Evolutionary conservation across 2,888 invertebrate genomes (phyloP), one percentile per base, ranked within the genome.

Genomic region (Phyllotreta striolata): DNA sequence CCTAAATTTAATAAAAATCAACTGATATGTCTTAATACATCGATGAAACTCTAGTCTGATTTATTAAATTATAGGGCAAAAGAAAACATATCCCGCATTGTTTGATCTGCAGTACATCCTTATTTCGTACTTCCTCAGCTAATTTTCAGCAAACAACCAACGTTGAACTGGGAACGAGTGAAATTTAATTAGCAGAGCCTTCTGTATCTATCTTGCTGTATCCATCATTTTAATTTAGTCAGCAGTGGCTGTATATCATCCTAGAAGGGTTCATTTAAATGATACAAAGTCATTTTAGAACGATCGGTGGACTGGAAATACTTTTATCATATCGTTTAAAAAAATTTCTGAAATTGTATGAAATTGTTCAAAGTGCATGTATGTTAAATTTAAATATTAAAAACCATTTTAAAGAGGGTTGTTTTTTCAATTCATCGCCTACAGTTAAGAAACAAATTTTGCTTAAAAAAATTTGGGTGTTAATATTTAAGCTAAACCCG

Each of bases 131-230:
- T 51, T 51, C 51, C 51, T 51, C 37, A 24, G 51, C 12, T 51
- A 51, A 51, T 51, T 51, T 51, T 51, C 51, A 37, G 10, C 9
- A 51, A 51, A 37, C 51, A 47, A 47, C 47, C 12, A n/a, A 47
- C 3, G 8, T 24, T 7, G 10, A 46, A 6, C 37, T 12, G 5
- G 37, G 38, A n/a, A 34, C 35, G 37, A 10, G 51, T 51, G 51
- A 51, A 51, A 51, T 51, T 51, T 51, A 51, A 51, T 51, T 51
- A 51, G 37, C 2, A 14, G 10, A 51, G 3, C 38, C 37, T 51
- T 51, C 51, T 35, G 51, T 34, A 51, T 34, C 4, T 37, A 38
- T 51, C 38, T 51, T 38, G 35, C 12, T 24, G 35, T 51, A 38
- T 8, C 24, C 35, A 34, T 37, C 12, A 12, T 51, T 51, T 51